Base-by-base conservation (phyloP, 1,140 invertebrate genomes). In the Steinernema khuongi region DNA sequence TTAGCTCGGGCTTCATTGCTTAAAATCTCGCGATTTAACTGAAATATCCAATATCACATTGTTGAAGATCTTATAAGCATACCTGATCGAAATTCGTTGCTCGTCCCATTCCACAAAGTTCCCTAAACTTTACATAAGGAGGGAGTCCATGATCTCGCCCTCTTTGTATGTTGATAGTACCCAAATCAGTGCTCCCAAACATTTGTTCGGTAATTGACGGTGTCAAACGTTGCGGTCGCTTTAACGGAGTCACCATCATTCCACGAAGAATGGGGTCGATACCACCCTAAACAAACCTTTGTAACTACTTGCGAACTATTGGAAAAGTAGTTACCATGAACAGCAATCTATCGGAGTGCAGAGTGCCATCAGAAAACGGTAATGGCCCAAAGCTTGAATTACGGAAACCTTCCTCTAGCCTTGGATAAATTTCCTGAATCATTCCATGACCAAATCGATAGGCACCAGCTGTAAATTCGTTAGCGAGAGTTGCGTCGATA, bases 101-200 rank as follows among this genome's bases (percentile, higher is more conserved):
- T 28, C 89, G 86, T 18, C 89, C 86, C 18, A 94, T 83, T 30
- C 91, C 90, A 81, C 92, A 93, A 11, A 92, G 88, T 68, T 89
- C 86, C 72, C 93, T 86, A 87, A 92, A 96, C 70, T 90, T 88
- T 67, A 90, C 90, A 82, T 96, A 97, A 17, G 89, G 85, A 0
- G 81, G 83, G 41, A 87, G 67, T 22, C 86, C 86, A 41, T 86
- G 86, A 70, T 86, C 86, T 11, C 86, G 71, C 33, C 86, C 86
- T 74, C 86, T 74, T 74, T 87, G 83, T 31, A 87, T 86, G 68
- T 87, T 87, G 29, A 86, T 87, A n/a, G 86, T 84, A 1, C 83
- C 83, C 4, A 86, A 44, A 79, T 86, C 85, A 29, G 85, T 83
- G 11, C 81, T 85, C n/a, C 83, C 84, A 74, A 85, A 85, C 84